These are phyloP conservation scores for Drosophila yooni DNA, from an alignment of 2,888 invertebrate species.

Conservation along the genomic window DNA sequence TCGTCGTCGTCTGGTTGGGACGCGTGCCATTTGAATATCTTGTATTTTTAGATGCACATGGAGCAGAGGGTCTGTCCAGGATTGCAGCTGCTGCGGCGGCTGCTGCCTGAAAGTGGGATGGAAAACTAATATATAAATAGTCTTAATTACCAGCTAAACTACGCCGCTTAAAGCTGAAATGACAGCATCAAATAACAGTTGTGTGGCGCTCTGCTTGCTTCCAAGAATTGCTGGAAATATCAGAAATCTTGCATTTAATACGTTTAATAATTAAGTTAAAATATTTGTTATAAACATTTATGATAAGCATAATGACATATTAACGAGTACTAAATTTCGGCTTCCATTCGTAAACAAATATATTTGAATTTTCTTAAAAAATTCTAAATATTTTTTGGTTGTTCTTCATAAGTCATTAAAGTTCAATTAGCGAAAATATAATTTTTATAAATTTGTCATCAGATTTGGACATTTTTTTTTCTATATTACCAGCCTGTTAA, in stretches of 20 bases:
- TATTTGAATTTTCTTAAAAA: neutral
- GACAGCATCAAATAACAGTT: neutral
- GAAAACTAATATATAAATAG: slow-evolving; percentile 23
- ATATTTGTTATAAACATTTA: neutral
- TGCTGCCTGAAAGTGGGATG: slow-evolving; percentile 13
- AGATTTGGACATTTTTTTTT: neutral
- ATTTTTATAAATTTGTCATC: neutral
- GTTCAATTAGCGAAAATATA: neutral
- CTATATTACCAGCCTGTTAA: neutral
- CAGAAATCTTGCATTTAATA: neutral
- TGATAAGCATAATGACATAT: too few species aligned
- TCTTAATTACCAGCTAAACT: slow-evolving; percentile 9
- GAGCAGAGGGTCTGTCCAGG: slow-evolving; percentile 19
- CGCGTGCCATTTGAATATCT: slow-evolving; percentile 55
- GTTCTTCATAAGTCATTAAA: neutral
- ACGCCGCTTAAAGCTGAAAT: neutral
- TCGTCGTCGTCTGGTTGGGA: slow-evolving; percentile 23
- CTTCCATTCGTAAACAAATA: neutral
- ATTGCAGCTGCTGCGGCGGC: slow-evolving; percentile 21
- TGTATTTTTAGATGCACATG: slow-evolving; percentile 46
- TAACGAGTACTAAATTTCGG: neutral
- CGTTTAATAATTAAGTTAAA: neutral
- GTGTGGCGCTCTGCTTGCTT: neutral
- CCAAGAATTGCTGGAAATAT: neutral
- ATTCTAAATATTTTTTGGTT: neutral